phyloP scores from a whole-genome alignment of 1,140 invertebrate genomes.

The Nixonia krombeini region DNA sequence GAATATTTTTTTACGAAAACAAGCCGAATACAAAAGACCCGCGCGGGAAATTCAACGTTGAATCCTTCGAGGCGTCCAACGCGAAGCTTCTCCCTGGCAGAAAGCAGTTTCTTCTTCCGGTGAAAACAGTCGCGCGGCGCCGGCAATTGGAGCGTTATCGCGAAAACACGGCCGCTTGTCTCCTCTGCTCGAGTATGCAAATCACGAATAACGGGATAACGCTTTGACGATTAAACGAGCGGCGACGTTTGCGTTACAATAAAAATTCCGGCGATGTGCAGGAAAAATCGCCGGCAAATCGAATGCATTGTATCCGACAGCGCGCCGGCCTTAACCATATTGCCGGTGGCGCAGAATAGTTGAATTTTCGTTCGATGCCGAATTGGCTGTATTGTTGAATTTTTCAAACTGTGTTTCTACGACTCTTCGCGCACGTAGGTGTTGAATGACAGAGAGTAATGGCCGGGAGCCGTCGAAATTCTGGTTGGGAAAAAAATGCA shows the following conservation, averaged over 20 bases:
- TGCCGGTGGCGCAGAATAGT: slow-evolving; percentile 30
- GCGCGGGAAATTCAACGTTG: no score
- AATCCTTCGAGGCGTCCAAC: no score
- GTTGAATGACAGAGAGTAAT: slow-evolving; percentile 43
- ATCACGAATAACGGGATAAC: slow-evolving; percentile 61
- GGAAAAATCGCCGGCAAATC: slow-evolving; percentile 68
- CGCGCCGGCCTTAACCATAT: slow-evolving; percentile 53
- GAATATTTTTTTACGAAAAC: no score
- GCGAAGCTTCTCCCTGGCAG: no score
- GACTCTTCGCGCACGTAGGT: slow-evolving; percentile 35
- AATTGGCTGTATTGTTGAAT: slow-evolving; percentile 66
- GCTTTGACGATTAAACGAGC: slow-evolving; percentile 66
- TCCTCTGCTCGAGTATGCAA: slow-evolving; percentile 63
- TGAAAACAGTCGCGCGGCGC: no score
- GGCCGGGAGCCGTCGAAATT: slow-evolving; percentile 35
- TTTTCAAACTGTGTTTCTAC: slow-evolving; percentile 66
- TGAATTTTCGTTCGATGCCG: slow-evolving; percentile 56
- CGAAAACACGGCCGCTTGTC: slow-evolving; percentile 55
- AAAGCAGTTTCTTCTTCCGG: no score
- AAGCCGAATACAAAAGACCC: no score
- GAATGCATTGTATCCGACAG: slow-evolving; percentile 63
- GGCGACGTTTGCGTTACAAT: slow-evolving; percentile 28
- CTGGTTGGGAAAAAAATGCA: slow-evolving; percentile 30
- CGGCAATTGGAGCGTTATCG: no score
- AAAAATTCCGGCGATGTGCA: slow-evolving; percentile 56